Base-by-base conservation (phyloP, 1,140 invertebrate genomes). In the Thalassaphorura encarpata region DNA sequence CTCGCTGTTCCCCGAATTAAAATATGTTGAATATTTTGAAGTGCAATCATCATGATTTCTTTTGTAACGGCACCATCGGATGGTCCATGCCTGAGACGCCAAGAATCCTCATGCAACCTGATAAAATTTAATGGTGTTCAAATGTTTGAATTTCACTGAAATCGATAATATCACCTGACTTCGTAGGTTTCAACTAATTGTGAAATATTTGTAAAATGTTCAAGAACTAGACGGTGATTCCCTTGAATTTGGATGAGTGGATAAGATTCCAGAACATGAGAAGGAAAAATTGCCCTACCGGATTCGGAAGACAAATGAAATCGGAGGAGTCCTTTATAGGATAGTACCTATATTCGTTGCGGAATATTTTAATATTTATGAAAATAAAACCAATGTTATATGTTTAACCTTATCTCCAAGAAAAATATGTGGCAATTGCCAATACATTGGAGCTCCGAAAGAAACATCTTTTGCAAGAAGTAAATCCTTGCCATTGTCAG, bases 241-340 rank as follows among this genome's bases (percentile, higher is more conserved):
- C 87, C 84, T 67, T 92, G 83, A 33, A 96, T 67, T 63, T 89
- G 82, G 13, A 93, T 84, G 6, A 92, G 71, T 0, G 91, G 89
- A 72, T 86, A 90, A 0, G 73, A 66, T 16, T 77, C 71, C 2
- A 84, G 70, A n/a, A 74, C 71, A n/a, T 74, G 77, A 39, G 78
- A 76, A 36, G 80, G 78, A 27, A 81, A 69, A 48, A 66, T 68
- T 2, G 52, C 72, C 3, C 26, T 23, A 49, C 76, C 78, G 11
- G 81, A 82, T 45, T 81, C 79, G 26, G 83, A 84, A 33, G 80
- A 73, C 0, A 86, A 80, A 15, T 79, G 76, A 69, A 95, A 96
- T 53, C 84, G 76, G 2, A 98, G 71, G 59, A 82, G 83, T 5
- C 94, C 94, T 60, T 92, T 93, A 69, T 98, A 99, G 0, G 93